Evolutionary conservation across 2,797 vertebrate species (phyloP).

Genomic region (Paguma larvata): DNA sequence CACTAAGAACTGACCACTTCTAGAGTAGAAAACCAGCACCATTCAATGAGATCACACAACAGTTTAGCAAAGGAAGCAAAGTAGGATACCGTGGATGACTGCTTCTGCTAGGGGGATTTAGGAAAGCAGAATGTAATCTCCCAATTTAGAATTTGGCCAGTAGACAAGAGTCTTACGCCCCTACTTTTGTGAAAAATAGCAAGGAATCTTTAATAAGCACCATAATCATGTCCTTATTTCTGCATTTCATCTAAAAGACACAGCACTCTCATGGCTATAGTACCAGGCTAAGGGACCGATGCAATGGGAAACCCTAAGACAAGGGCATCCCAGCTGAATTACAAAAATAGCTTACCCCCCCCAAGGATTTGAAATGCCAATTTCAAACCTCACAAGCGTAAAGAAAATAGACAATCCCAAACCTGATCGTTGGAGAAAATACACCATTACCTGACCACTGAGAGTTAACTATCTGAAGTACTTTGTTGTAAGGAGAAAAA

Average conservation of each 20-base stretch:
- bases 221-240: conserved; percentile 74
- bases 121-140: conserved; percentile 80
- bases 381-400: conserved; percentile 48
- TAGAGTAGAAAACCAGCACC: conserved; percentile 76
- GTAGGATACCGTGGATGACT: conserved; percentile 68
- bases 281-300: conserved; percentile 47
- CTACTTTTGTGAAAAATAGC: conserved; percentile 82
- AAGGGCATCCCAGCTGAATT: conserved; percentile 71
- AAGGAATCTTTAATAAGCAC: conserved; percentile 81
- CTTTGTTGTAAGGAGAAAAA: not conserved
- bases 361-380: conserved; percentile 59
- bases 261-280: conserved; percentile 18
- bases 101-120: conserved; percentile 78
- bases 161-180: conserved; percentile 79
- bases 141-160: conserved; percentile 81
- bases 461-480: conserved; percentile 41
- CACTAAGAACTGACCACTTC: conserved; percentile 64
- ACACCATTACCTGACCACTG: conserved; percentile 42
- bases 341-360: conserved; percentile 59
- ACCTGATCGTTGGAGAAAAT: conserved; percentile 60
- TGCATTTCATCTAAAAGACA: conserved; percentile 74
- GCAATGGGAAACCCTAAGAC: conserved; percentile 74
- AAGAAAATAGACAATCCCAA: conserved; percentile 64
- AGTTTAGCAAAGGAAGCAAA: conserved; percentile 68
- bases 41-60: conserved; percentile 70